phyloP scores from a whole-genome alignment of 2,888 invertebrate species.

The Nycteola revayana region DNA sequence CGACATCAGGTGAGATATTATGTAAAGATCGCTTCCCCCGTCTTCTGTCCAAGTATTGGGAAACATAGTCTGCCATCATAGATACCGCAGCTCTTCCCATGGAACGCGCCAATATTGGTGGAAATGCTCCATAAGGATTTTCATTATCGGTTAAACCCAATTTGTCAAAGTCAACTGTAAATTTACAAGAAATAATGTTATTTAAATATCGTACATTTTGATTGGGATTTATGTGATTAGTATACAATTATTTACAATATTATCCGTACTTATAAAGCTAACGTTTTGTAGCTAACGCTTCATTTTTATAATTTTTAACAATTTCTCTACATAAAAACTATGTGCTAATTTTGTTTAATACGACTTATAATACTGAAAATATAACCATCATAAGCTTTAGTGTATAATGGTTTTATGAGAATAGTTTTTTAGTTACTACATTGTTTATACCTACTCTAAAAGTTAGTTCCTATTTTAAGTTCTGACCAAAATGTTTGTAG shows the following conservation, averaged over 20 bases:
- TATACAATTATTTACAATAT: no score
- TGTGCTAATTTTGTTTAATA: no score
- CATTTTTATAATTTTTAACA: no score
- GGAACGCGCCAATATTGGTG: constrained; percentile 88
- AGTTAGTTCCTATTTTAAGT: no score
- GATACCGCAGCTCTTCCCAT: constrained; percentile 88
- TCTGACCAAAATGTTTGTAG: no score
- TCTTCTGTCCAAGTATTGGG: constrained; percentile 85
- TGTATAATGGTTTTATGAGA: background rate
- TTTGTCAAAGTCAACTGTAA: constrained; percentile 91
- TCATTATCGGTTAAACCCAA: constrained; percentile 93
- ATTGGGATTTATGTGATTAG: no score
- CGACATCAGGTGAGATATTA: constrained; percentile 54
- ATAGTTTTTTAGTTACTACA: background rate
- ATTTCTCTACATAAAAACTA: no score
- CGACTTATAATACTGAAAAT: no score
- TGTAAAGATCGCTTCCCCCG: constrained; percentile 71
- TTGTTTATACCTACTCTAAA: no score
- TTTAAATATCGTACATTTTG: background rate
- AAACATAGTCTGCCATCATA: constrained; percentile 87
- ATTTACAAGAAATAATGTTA: constrained; percentile 2
- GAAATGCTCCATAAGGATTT: constrained; percentile 91
- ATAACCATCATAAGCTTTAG: no score
- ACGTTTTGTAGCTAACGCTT: no score
- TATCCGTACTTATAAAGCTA: no score